A percentile compares a stretch with the other conserved stretches of the same genome.
Conservation (phyloP, 2,113 vertebrate species). For the Aplodontia rufa region DNA sequence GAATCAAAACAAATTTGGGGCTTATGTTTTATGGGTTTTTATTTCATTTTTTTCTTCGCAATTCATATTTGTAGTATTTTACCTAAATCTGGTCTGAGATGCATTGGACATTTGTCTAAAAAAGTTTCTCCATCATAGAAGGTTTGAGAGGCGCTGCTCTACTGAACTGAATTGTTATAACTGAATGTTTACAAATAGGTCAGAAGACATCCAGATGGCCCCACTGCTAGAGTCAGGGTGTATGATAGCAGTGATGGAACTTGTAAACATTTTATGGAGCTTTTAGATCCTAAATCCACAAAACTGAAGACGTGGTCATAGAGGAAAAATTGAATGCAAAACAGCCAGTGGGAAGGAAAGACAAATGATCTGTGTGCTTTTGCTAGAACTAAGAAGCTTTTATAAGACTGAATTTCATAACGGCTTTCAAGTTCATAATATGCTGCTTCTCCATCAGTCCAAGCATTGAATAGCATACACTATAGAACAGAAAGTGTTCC, state of each 20-base stretch:
- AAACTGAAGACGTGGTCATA: not conserved
- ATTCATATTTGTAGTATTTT: not conserved
- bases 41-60: not conserved
- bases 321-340: not conserved
- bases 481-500: not conserved
- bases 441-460: not conserved
- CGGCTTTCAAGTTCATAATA: not conserved
- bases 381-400: not conserved
- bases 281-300: not conserved
- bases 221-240: not conserved
- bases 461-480: not conserved
- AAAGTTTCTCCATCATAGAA: not conserved
- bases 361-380: not conserved
- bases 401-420: not conserved
- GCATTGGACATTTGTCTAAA: not conserved
- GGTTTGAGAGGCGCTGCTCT: not conserved
- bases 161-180: not conserved
- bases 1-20: not conserved
- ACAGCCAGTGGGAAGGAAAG: not conserved
- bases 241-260: not conserved
- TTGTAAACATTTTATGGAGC: not conserved
- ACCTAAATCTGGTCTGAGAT: not conserved
- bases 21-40: not conserved
- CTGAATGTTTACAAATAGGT: not conserved
- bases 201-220: not conserved